A percentile compares a stretch with the other conserved stretches of the same genome.
Conservation (phyloP, 2,888 invertebrate species). For the Ormyrus pomaceus region DNA sequence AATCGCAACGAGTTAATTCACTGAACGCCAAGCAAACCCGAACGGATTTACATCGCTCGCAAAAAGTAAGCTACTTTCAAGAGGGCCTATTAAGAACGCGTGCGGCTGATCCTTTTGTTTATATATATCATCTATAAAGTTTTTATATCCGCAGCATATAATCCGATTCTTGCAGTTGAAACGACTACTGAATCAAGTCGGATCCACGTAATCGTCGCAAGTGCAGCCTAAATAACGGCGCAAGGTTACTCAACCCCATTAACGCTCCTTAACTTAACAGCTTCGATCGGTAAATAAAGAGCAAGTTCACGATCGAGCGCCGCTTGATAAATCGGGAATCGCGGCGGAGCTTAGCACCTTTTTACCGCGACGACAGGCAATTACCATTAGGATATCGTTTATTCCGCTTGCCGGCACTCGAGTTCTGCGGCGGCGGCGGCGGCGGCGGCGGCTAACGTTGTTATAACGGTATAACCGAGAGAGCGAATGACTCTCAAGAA, state of each 20-base stretch:
- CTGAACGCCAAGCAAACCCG: conserved; percentile 21
- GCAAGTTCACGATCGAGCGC: conserved; percentile 21
- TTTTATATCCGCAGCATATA: too few species aligned
- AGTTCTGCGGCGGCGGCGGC: too few species aligned
- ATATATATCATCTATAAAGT: too few species aligned
- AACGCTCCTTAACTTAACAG: not conserved
- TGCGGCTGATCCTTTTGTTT: not conserved
- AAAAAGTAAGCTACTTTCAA: not conserved
- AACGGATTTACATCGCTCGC: conserved; percentile 16
- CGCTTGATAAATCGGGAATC: conserved; percentile 19
- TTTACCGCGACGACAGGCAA: conserved; percentile 31
- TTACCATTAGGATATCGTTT: conserved; percentile 39
- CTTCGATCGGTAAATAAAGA: not conserved
- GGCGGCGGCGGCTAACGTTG: not conserved
- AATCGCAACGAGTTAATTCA: conserved; percentile 41
- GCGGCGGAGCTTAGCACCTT: conserved; percentile 16
- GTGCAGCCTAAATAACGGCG: not conserved
- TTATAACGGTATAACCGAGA: conserved; percentile 42
- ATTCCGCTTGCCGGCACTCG: conserved; percentile 37
- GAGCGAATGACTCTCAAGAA: conserved; percentile 40
- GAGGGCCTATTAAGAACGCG: conserved; percentile 10
- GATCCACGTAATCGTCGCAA: too few species aligned
- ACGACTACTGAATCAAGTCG: too few species aligned
- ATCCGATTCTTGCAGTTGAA: too few species aligned
- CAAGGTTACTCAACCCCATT: not conserved